phyloP scores from a whole-genome alignment of 2,888 invertebrate species.

The Dysmachus trigonus region DNA sequence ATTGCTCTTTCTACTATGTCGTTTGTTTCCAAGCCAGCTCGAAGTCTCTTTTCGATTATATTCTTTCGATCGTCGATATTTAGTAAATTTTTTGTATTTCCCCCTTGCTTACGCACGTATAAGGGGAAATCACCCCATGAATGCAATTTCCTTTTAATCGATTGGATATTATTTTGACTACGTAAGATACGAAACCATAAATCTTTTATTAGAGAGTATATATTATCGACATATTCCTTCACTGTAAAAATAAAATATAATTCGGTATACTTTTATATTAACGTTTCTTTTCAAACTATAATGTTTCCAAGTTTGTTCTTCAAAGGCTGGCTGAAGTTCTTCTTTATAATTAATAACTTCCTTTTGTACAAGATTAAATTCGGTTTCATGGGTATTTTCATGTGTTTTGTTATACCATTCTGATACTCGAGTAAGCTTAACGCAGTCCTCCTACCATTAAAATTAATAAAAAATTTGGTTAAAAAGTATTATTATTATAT shows the following conservation, averaged over 20 bases:
- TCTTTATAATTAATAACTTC: constrained; percentile 81
- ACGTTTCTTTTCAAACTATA: constrained; percentile 68
- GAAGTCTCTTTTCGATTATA: constrained; percentile 56
- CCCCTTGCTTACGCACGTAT: constrained; percentile 76
- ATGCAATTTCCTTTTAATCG: constrained; percentile 69
- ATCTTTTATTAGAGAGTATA: constrained; percentile 74
- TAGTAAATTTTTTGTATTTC: constrained; percentile 67
- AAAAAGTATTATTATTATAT: background rate
- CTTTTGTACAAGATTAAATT: constrained; percentile 78
- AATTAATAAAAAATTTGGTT: background rate
- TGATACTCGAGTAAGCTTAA: constrained; percentile 71
- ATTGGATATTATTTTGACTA: constrained; percentile 73
- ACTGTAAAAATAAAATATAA: constrained; percentile 60
- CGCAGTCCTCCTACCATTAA: constrained; percentile 66
- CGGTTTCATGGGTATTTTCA: constrained; percentile 76
- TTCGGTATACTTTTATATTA: background rate
- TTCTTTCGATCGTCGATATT: constrained; percentile 62
- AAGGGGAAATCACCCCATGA: constrained; percentile 80
- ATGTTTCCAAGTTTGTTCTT: constrained; percentile 78
- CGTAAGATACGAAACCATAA: constrained; percentile 75
- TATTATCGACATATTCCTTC: constrained; percentile 74
- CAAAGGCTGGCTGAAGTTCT: constrained; percentile 74
- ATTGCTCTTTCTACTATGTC: constrained; percentile 69
- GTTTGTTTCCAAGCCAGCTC: constrained; percentile 66
- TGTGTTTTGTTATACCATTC: constrained; percentile 86